A percentile compares a stretch with the other conserved stretches of the same genome.
Conservation (phyloP, 1,140 invertebrate genomes). For the Hylaeus volcanicus region DNA sequence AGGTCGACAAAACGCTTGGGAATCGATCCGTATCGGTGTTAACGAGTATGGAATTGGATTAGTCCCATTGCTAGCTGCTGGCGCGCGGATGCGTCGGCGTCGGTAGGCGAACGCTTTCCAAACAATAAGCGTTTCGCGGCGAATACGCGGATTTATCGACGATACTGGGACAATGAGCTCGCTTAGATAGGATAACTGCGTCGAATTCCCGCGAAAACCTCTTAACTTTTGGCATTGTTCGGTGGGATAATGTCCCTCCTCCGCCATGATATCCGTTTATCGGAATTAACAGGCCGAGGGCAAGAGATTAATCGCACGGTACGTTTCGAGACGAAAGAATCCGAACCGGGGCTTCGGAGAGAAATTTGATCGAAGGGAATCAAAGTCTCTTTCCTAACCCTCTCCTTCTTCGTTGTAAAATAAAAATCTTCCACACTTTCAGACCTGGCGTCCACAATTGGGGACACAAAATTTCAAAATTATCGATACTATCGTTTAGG, state of each 20-base stretch:
- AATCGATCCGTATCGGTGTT: too few species aligned
- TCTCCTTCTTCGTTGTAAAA: too few species aligned
- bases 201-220: slow-evolving; percentile 58
- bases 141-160: slow-evolving; percentile 64
- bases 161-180: slow-evolving; percentile 54
- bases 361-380: too few species aligned
- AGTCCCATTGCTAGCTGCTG: too few species aligned
- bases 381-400: too few species aligned
- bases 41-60: too few species aligned
- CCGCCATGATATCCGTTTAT: slow-evolving; percentile 38
- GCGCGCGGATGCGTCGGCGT: slow-evolving; percentile 15
- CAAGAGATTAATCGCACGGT: not conserved
- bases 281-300: slow-evolving; percentile 40
- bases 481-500: too few species aligned
- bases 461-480: too few species aligned
- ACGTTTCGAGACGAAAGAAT: slow-evolving; percentile 6
- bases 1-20: too few species aligned
- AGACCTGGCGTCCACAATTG: too few species aligned
- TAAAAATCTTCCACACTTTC: too few species aligned
- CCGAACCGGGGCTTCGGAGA: too few species aligned
- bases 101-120: slow-evolving; percentile 9
- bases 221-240: slow-evolving; percentile 63
- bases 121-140: slow-evolving; percentile 57
- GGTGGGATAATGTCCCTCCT: slow-evolving; percentile 49
- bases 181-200: slow-evolving; percentile 45